Base-by-base conservation (phyloP, 2,888 invertebrate species). In the Bugula neritina region DNA sequence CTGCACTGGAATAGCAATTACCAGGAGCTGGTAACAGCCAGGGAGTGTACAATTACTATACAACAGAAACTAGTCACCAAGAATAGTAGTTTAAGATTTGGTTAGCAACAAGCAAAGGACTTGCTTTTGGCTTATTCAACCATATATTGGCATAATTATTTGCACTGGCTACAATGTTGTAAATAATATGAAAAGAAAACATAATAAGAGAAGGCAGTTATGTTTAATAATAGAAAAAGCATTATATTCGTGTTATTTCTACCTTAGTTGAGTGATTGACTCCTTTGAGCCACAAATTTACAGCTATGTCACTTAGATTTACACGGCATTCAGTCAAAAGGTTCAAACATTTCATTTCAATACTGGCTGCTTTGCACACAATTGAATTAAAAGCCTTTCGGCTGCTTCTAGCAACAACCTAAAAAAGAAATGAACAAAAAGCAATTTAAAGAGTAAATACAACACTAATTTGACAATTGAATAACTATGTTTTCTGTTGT, bases 381-480 rank as follows among this genome's bases (percentile, higher is more conserved):
- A 43, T 43, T 43, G 43, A 43, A 43, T 43, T 43, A 17, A 43
- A 43, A 43, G 43, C 43, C 5, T 43, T 43, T 43, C 43, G 43
- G 43, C 43, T 43, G 43, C 43, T 43, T 43, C 43, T 43, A 43
- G 43, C 43, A 43, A 43, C 43, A 43, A 43, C 43, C 43, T 43
- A 17, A 5, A 43, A 43, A 17, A 43, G 43, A 43, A 17, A n/a
- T 5, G 57, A 21, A 57, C 57, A 57, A 57, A 57, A 57, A 21
- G 23, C n/a, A 57, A 57, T 57, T 57, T 13, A 57, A 57, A 5
- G 25, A 57, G 57, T 57, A 57, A 57, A 57, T 25, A 57, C 3
- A 23, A 5, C 3, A 5, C 5, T 25, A 63, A 63, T 63, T 63
- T 63, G 63, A 63, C 63, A 63, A 63, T 63, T 63, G 31, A 63